Conservation (phyloP, 2,113 vertebrate species). For the Irena cyanogastra region DNA sequence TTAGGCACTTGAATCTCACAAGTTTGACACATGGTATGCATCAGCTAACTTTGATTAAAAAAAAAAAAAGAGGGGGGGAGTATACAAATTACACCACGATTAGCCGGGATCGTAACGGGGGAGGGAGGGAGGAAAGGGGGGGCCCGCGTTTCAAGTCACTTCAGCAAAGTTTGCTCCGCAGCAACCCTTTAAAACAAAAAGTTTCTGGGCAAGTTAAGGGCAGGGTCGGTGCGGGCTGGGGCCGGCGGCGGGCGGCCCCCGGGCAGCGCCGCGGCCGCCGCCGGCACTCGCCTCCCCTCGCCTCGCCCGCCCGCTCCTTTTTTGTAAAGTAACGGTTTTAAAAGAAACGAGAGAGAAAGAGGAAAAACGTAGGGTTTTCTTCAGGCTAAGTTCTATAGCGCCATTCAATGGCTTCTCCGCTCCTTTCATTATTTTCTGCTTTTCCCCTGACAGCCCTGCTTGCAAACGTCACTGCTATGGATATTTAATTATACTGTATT, state of each 20-base stretch:
- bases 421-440: slow-evolving; percentile 69
- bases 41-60: slow-evolving; percentile 72
- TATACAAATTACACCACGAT: slow-evolving; percentile 4
- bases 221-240: background rate
- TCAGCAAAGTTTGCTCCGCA: slow-evolving; percentile 59
- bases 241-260: background rate
- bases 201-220: slow-evolving; percentile 56
- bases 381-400: slow-evolving; percentile 77
- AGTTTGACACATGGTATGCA: slow-evolving; percentile 81
- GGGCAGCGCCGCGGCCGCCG: background rate
- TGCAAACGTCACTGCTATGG: slow-evolving; percentile 83
- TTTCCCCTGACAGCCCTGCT: slow-evolving; percentile 79
- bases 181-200: slow-evolving; percentile 52
- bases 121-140: background rate
- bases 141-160: slow-evolving; percentile 15
- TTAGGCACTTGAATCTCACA: slow-evolving; percentile 79
- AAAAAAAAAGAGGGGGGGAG: background rate
- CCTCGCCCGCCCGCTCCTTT: slow-evolving; percentile 36
- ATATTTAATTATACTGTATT: slow-evolving; percentile 89
- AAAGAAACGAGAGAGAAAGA: slow-evolving; percentile 62
- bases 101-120: background rate
- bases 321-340: slow-evolving; percentile 74
- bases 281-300: slow-evolving; percentile 13
- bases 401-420: slow-evolving; percentile 75
- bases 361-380: slow-evolving; percentile 62